Percentiles rank a stretch among this genome's conserved stretches.
These are phyloP conservation scores for Catostomus latipinnis DNA, from an alignment of 2,797 vertebrate species.

Conservation along the genomic window DNA sequence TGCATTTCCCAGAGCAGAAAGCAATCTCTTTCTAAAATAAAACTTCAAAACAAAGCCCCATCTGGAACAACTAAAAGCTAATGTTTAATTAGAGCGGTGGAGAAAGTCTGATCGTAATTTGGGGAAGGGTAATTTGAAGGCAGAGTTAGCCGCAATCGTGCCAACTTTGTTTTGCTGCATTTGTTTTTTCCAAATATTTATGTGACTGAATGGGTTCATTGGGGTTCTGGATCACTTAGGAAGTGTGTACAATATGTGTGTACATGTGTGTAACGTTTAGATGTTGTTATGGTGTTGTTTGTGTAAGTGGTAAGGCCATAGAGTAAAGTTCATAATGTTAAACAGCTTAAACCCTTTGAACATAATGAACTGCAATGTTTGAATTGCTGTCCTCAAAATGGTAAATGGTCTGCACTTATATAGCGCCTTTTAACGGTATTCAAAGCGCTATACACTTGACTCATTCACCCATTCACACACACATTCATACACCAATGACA, in stretches of 20 bases:
- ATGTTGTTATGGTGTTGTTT: conserved; percentile 38
- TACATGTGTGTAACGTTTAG: conserved; percentile 23
- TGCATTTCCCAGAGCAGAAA: conserved; percentile 67
- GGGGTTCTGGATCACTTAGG: conserved; percentile 63
- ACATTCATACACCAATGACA: too few species aligned
- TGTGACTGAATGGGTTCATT: conserved; percentile 63
- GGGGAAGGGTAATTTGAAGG: conserved; percentile 82
- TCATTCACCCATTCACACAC: too few species aligned
- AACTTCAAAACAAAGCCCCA: conserved; percentile 73
- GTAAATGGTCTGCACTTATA: too few species aligned
- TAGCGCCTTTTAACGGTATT: too few species aligned
- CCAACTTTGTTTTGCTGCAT: conserved; percentile 77
- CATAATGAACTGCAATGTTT: conserved; percentile 47
- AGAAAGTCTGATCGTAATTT: conserved; percentile 80
- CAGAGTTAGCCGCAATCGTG: conserved; percentile 72
- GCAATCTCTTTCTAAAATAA: conserved; percentile 71
- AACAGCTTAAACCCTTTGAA: conserved; percentile 58
- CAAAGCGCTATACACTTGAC: too few species aligned
- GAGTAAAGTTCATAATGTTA: conserved; percentile 53
- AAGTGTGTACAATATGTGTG: conserved; percentile 59
- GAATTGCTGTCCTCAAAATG: conserved; percentile 31
- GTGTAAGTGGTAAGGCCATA: conserved; percentile 35
- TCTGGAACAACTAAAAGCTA: conserved; percentile 86
- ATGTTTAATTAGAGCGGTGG: conserved; percentile 83
- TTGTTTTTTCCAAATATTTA: conserved; percentile 63